Evolutionary conservation across 1,140 invertebrate species (phyloP), one percentile per base, ranked within the genome.

Genomic region (Mizuhopecten yessoensis): DNA sequence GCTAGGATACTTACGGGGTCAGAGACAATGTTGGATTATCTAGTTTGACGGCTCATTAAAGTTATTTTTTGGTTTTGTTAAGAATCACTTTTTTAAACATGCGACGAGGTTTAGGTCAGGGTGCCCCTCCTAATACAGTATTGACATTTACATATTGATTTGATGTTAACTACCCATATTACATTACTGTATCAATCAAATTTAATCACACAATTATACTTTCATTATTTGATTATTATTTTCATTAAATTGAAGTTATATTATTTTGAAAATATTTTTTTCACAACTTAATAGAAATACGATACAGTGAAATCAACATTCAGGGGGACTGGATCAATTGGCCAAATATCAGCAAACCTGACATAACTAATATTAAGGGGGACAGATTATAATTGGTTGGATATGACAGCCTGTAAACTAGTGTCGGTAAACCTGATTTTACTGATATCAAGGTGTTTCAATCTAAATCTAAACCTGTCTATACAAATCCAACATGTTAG

Each of bases 31-130:
- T n/a, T n/a, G 17, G 29, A 75, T 75, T 29, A n/a, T 45, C 5
- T n/a, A 75, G 57, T 75, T n/a, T 75, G 57, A 75, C 57, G 29
- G n/a, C 57, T 75, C 57, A 75, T 29, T 75, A 75, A n/a, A 75
- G 57, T 75, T 29, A 75, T 75, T 75, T 20, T 49, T 49, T 75
- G n/a, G 3, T 75, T 75, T 75, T 75, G n/a, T 2, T 75, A n/a
- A 17, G 29, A 13, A 29, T 45, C 17, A 1, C 17, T 45, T 75
- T 75, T 29, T 29, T 29, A 75, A n/a, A 75, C 57, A 75, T 75
- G 9, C 23, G 57, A 75, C 23, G 3, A 7, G 3, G 57, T 2
- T n/a, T 75, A 75, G 57, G 57, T n/a, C 23, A n/a, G 5, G 29
- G 57, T 75, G 57, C 23, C 57, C n/a, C 5, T 75, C 57, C 57